A percentile compares a stretch with the other conserved stretches of the same genome.
Conservation (phyloP, 2,888 invertebrate genomes). For the Epinotia demarniana region DNA sequence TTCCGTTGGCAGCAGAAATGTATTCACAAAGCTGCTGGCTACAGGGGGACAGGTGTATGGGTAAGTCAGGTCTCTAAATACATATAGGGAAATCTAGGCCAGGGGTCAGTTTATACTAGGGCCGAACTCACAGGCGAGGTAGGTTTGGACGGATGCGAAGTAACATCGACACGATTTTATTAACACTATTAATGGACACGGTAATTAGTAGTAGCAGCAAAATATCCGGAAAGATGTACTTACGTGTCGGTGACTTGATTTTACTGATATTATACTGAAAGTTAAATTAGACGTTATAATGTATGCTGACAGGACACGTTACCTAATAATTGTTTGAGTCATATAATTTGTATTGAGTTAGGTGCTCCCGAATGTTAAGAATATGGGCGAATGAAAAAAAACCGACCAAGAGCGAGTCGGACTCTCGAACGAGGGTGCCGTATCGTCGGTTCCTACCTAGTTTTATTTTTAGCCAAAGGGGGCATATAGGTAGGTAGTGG, state of each 20-base stretch:
- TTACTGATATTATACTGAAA: constrained; percentile 18
- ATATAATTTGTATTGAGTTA: neutral
- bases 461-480: too few relatives aligned
- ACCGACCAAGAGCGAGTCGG: too few relatives aligned
- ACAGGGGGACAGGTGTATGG: neutral
- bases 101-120: neutral
- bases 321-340: neutral
- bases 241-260: neutral
- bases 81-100: neutral
- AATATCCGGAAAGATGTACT: constrained; percentile 7
- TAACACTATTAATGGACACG: neutral
- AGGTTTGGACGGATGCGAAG: neutral
- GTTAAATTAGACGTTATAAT: neutral
- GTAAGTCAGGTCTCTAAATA: neutral
- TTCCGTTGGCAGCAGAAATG: constrained; percentile 17
- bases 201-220: neutral
- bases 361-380: too few relatives aligned
- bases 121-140: neutral
- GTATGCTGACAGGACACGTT: neutral
- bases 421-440: too few relatives aligned
- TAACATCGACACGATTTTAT: constrained; percentile 5
- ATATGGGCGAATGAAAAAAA: too few relatives aligned
- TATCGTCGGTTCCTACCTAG: too few relatives aligned
- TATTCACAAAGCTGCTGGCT: neutral
- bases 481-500: too few relatives aligned